Conservation (phyloP, 2,888 invertebrate genomes). For the Euspilapteryx auroguttella region DNA sequence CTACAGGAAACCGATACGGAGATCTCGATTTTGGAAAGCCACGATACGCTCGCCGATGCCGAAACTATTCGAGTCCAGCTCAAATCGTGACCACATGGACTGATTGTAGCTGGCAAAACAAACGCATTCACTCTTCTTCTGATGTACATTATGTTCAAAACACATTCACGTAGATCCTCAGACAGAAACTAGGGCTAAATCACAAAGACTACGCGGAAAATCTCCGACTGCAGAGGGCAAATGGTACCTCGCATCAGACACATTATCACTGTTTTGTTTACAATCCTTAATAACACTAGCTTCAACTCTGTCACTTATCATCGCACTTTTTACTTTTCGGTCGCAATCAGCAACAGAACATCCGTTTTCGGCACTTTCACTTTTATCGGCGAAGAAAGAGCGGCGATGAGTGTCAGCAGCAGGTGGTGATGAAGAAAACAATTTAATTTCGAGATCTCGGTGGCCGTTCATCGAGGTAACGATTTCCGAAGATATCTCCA, state of each 20-base stretch:
- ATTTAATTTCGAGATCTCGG: conserved; percentile 77
- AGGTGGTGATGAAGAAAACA: conserved; percentile 67
- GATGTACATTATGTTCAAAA: conserved; percentile 15
- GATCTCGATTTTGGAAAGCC: conserved; percentile 47
- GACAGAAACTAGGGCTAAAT: conserved; percentile 58
- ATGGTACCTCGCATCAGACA: conserved; percentile 35
- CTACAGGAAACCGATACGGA: conserved; percentile 61
- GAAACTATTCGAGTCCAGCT: conserved; percentile 54
- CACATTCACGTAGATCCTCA: conserved; percentile 38
- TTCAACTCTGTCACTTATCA: conserved; percentile 34
- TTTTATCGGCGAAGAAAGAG: conserved; percentile 51
- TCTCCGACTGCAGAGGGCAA: conserved; percentile 26
- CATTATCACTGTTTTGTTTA: conserved; percentile 31
- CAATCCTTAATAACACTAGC: conserved; percentile 29
- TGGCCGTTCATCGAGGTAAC: conserved; percentile 78
- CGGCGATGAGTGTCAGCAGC: conserved; percentile 40
- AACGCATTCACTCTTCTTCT: conserved; percentile 24
- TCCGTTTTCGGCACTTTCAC: conserved; percentile 52
- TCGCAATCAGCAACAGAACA: conserved; percentile 32
- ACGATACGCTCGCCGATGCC: conserved; percentile 52
- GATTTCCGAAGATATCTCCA: conserved; percentile 77
- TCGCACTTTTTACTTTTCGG: conserved; percentile 44
- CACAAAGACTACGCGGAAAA: conserved; percentile 47
- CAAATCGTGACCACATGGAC: conserved; percentile 48
- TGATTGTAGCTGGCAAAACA: conserved; percentile 30